Conservation (phyloP, 2,113 vertebrate genomes). For the Spheniscus mendiculus region DNA sequence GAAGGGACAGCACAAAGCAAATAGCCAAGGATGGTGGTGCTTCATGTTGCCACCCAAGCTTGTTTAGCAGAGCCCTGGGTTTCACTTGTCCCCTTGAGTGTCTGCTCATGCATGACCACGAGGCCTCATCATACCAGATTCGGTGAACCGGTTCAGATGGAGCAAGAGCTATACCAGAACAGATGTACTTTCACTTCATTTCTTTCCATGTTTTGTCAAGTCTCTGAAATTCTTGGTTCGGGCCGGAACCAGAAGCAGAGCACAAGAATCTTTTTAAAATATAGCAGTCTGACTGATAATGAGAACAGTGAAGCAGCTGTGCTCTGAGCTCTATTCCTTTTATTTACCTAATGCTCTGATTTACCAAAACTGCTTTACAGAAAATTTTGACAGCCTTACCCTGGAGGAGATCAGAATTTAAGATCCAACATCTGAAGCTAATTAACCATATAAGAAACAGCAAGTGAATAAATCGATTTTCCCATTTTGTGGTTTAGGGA, state of each 20-base stretch:
- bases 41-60: accelerated
- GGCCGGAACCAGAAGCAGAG: neutral
- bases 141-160: neutral
- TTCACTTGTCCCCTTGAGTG: neutral
- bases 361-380: neutral
- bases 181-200: neutral
- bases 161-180: neutral
- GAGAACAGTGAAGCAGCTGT: neutral
- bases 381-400: neutral
- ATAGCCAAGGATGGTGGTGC: accelerated
- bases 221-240: neutral
- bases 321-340: neutral
- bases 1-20: neutral
- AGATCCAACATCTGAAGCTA: neutral
- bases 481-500: neutral
- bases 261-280: neutral
- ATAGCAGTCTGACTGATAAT: neutral
- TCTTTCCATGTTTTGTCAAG: neutral
- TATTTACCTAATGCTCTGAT: neutral
- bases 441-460: neutral
- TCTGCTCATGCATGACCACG: neutral
- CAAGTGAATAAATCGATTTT: neutral
- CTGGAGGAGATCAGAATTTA: neutral
- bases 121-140: neutral
- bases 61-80: neutral